Percentiles rank a stretch among this genome's conserved stretches.
Conservation (phyloP, 2,888 invertebrate genomes). For the Folsomia manolachei region DNA sequence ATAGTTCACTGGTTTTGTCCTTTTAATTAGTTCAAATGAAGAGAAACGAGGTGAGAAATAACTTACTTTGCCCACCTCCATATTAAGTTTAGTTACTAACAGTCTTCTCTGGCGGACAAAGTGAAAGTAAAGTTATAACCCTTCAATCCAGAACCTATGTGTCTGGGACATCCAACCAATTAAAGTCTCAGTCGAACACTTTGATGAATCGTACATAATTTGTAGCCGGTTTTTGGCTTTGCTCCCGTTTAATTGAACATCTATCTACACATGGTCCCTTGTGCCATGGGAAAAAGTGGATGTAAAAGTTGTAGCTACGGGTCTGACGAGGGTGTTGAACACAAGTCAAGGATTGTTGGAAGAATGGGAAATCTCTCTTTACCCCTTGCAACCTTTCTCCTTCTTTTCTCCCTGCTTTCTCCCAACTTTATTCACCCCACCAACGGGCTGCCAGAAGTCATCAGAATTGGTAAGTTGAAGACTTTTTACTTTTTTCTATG, state of each 20-base stretch:
- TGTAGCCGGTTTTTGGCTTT: neutral
- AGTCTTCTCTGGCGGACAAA: too few relatives aligned
- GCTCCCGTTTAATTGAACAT: neutral
- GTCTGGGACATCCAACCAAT: too few relatives aligned
- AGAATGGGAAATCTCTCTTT: neutral
- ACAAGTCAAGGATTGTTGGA: too few relatives aligned
- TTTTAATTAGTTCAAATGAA: neutral
- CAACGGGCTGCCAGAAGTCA: neutral
- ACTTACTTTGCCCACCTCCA: too few relatives aligned
- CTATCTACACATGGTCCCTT: too few relatives aligned
- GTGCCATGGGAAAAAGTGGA: neutral
- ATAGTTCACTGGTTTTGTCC: too few relatives aligned
- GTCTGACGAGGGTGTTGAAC: too few relatives aligned
- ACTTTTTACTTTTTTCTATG: too few relatives aligned
- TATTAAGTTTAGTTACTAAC: too few relatives aligned
- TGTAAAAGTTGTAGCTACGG: neutral
- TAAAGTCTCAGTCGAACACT: neutral
- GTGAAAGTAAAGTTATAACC: too few relatives aligned
- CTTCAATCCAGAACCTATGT: too few relatives aligned
- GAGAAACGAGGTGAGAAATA: neutral
- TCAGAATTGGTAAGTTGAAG: neutral
- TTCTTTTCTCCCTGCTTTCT: neutral
- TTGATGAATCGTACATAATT: neutral
- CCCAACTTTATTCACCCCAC: neutral
- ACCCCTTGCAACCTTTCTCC: neutral